These are phyloP conservation scores for Virgularia gustaviana DNA, from an alignment of 92 coral and sea anemone genomes.

Conservation along the genomic window DNA sequence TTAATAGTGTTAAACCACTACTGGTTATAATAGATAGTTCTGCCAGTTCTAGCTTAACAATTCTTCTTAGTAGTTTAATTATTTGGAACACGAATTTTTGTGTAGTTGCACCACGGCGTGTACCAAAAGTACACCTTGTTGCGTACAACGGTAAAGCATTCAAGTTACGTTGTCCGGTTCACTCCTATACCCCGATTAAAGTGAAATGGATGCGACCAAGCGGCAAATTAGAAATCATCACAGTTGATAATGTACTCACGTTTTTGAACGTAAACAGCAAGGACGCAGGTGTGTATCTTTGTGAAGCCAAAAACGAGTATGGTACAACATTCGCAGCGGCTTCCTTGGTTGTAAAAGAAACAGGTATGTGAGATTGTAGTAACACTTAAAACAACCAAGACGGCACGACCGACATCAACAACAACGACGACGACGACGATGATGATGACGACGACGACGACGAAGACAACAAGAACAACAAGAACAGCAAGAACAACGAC, in stretches of 20 bases:
- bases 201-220: slow-evolving; percentile 4
- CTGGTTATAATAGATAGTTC: no score
- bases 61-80: no score
- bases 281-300: slow-evolving; percentile 15
- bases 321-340: slow-evolving; percentile 15
- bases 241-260: neutral
- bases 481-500: no score
- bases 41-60: no score
- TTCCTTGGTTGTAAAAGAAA: slow-evolving; percentile 2
- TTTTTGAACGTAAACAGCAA: neutral
- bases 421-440: neutral
- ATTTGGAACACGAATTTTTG: no score
- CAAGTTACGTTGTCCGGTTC: slow-evolving; percentile 3
- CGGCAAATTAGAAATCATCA: neutral
- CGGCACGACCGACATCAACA: neutral
- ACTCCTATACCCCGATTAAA: neutral
- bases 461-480: no score
- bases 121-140: no score
- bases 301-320: slow-evolving; percentile 26
- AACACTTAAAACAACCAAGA: neutral
- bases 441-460: no score
- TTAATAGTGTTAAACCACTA: no score
- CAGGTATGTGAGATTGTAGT: no score
- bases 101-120: no score
- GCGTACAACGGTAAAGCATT: slow-evolving; percentile 4